Evolutionary conservation across 2,113 vertebrate species (phyloP), one percentile per base, ranked within the genome.

Genomic region (Danio rerio): DNA sequence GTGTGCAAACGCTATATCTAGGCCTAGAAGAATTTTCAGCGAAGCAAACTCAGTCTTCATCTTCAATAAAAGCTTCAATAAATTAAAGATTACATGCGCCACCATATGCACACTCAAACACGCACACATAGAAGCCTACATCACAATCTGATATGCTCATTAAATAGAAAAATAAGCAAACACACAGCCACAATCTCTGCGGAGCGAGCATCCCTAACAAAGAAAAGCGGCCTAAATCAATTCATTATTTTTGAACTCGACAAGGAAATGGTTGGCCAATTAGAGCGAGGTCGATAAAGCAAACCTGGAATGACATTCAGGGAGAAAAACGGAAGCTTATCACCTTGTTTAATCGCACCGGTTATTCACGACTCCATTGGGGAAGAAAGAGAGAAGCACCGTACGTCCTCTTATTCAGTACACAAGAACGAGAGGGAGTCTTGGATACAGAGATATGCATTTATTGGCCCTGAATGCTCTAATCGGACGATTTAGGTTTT

Each of bases 251-350:
- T 59, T 71, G 62, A 47, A 76, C 66, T 80, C 58, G 65, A 76
- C 71, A 84, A 84, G 80, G 71, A 74, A 78, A 76, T 62, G 78
- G 80, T 81, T 87, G 85, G 65, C 70, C 86, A 85, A 88, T 89
- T 89, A 89, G 85, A 81, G 73, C 68, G 52, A 56, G 13, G 20
- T 81, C 31, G 78, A 87, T 84, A 87, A 84, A 88, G 80, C 73
- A 81, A 84, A 82, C 70, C 83, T 80, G 75, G 74, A 84, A 76
- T 85, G 73, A 85, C 86, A 86, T 84, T 79, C 81, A 58, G 75
- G 84, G 85, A 68, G 81, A 85, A 82, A 83, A 84, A 84, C 84
- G 81, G 85, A 87, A 87, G 82, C 73, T 80, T 84, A 85, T 84
- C 82, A 74, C 80, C 61, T 85, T 81, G 86, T 85, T 85, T 85